phyloP scores from a whole-genome alignment of 2,888 invertebrate genomes.

The Heteropelma amictum region DNA sequence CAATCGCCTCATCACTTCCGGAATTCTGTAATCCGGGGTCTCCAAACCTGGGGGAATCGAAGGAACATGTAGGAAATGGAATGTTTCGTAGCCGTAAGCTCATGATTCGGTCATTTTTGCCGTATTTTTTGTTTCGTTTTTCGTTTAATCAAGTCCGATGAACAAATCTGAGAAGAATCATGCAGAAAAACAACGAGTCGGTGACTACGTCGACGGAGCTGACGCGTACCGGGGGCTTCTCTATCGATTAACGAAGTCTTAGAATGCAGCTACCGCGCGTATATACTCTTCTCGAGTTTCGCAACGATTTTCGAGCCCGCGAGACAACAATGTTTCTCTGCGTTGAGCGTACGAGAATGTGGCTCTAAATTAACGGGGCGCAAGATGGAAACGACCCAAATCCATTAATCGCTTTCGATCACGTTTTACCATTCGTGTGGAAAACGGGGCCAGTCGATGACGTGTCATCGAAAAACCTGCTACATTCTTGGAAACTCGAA shows the following conservation, averaged over 20 bases:
- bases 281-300: constrained; percentile 51
- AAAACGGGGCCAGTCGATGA: constrained; percentile 19
- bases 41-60: constrained; percentile 69
- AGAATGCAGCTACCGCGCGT: constrained; percentile 47
- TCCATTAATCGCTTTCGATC: constrained; percentile 52
- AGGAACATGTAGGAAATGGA: background rate
- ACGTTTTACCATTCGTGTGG: constrained; percentile 15
- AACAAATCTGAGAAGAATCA: constrained; percentile 5
- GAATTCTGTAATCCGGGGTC: constrained; percentile 78
- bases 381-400: constrained; percentile 66
- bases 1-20: constrained; percentile 81
- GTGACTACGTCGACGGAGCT: constrained; percentile 4
- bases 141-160: background rate
- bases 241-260: constrained; percentile 76
- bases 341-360: constrained; percentile 2
- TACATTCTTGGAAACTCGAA: too few species aligned
- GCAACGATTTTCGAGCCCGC: constrained; percentile 17
- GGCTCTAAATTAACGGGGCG: constrained; percentile 17
- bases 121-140: too few species aligned
- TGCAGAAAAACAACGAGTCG: constrained; percentile 2
- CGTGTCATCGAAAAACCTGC: too few species aligned
- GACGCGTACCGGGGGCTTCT: constrained; percentile 67
- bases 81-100: background rate
- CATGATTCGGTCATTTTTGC: too few species aligned
- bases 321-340: background rate